A percentile compares a stretch with the other conserved stretches of the same genome.
phyloP scores from a whole-genome alignment of 2,113 vertebrate species.

The Perca fluviatilis region DNA sequence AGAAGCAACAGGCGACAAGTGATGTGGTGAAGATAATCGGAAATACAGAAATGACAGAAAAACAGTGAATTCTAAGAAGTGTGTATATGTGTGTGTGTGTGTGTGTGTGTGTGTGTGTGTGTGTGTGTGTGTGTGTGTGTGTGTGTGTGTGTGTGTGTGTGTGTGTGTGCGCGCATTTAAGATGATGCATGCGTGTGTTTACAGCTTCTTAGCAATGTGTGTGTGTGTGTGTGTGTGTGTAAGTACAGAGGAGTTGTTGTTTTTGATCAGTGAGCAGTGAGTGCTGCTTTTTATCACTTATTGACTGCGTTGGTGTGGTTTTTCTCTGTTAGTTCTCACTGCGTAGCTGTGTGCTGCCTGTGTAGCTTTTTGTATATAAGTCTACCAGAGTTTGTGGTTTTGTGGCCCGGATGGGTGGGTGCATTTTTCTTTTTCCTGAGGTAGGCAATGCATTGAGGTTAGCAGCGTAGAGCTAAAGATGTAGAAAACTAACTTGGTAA shows the following conservation, averaged over 20 bases:
- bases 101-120: background rate
- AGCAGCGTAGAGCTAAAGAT: constrained; percentile 52
- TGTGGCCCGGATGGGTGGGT: constrained; percentile 80
- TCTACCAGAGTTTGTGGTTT: constrained; percentile 67
- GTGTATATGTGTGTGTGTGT: background rate
- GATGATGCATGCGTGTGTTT: background rate
- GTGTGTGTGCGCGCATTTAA: background rate
- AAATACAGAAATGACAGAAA: constrained; percentile 24
- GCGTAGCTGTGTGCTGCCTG: constrained; percentile 11
- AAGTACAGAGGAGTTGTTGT: constrained; percentile 26
- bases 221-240: constrained; percentile 1
- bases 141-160: background rate
- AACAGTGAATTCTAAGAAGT: constrained; percentile 49
- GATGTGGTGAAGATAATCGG: constrained; percentile 29
- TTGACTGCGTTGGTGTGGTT: constrained; percentile 60
- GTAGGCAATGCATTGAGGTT: constrained; percentile 65
- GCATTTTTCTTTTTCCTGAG: constrained; percentile 74
- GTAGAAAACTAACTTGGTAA: constrained; percentile 39
- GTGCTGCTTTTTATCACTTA: constrained; percentile 50
- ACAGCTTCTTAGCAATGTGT: background rate
- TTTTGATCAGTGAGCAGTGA: constrained; percentile 60
- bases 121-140: no score
- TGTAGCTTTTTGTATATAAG: constrained; percentile 1
- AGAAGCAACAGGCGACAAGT: background rate
- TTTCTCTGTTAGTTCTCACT: constrained; percentile 42